phyloP scores from a whole-genome alignment of 2,888 invertebrate genomes.

The Mythimna vitellina region DNA sequence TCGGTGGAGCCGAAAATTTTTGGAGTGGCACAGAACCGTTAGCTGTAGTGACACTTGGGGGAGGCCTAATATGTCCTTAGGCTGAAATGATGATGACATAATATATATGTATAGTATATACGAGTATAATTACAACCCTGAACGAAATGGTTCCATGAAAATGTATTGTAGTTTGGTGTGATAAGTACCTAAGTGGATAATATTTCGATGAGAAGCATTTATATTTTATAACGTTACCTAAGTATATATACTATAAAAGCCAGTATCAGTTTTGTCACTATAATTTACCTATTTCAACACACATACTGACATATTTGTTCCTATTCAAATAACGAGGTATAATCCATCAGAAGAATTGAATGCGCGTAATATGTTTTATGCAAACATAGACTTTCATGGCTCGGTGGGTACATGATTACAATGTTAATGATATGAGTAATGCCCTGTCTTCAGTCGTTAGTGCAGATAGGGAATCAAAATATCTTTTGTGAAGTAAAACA shows the following conservation, averaged over 20 bases:
- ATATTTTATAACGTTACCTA: neutral
- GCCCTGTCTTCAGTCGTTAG: slow-evolving; percentile 34
- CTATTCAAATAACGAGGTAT: slow-evolving; percentile 65
- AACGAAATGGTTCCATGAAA: neutral
- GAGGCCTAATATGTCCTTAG: too few relatives aligned
- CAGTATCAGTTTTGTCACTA: neutral
- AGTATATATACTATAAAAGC: neutral
- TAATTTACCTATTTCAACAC: slow-evolving; percentile 19
- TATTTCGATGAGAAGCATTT: neutral
- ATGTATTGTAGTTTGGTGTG: neutral
- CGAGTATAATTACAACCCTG: too few relatives aligned
- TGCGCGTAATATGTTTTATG: slow-evolving; percentile 77
- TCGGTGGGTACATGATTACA: slow-evolving; percentile 61
- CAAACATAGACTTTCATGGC: slow-evolving; percentile 79
- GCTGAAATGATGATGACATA: too few relatives aligned
- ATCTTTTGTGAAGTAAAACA: neutral
- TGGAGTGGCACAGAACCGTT: too few relatives aligned
- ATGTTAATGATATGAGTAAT: slow-evolving; percentile 70
- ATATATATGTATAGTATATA: too few relatives aligned
- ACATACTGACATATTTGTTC: slow-evolving; percentile 21
- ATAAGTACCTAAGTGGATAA: neutral
- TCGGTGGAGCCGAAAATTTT: too few relatives aligned
- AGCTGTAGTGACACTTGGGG: too few relatives aligned
- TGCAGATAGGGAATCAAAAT: slow-evolving; percentile 1
- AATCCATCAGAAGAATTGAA: slow-evolving; percentile 75